phyloP scores from a whole-genome alignment of 2,888 invertebrate species.

The Leptinotarsa haldemani region DNA sequence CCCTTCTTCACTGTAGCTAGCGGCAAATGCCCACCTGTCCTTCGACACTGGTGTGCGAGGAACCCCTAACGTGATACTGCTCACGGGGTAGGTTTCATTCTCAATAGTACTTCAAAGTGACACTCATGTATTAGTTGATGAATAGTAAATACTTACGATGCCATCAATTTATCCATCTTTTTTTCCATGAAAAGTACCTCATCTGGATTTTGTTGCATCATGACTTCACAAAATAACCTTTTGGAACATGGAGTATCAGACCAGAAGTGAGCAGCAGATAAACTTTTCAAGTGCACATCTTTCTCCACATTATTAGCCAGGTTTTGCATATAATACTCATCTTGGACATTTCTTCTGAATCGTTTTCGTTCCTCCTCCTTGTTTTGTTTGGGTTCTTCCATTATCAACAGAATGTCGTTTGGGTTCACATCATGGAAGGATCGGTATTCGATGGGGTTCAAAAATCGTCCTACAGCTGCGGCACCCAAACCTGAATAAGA shows the following conservation, averaged over 20 bases:
- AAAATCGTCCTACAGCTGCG: constrained; percentile 79
- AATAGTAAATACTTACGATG: constrained; percentile 72
- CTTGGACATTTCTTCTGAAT: constrained; percentile 62
- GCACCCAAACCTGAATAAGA: constrained; percentile 74
- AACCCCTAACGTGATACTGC: too few species aligned
- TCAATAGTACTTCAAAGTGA: too few species aligned
- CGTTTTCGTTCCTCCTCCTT: constrained; percentile 47
- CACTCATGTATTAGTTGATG: not conserved
- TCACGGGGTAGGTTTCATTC: too few species aligned
- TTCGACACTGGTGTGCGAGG: too few species aligned
- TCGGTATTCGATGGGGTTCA: constrained; percentile 64
- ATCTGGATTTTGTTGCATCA: constrained; percentile 77
- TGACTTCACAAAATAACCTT: constrained; percentile 80
- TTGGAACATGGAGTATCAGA: constrained; percentile 82
- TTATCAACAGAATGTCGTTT: constrained; percentile 59
- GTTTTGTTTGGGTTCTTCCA: constrained; percentile 51
- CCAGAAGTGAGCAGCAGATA: constrained; percentile 70
- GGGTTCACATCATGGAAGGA: constrained; percentile 50
- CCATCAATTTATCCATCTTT: constrained; percentile 79
- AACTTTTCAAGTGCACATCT: constrained; percentile 54
- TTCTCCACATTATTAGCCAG: constrained; percentile 58
- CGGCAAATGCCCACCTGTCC: too few species aligned
- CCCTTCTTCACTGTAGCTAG: too few species aligned
- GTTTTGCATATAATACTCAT: constrained; percentile 62
- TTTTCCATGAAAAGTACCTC: constrained; percentile 82